A percentile compares a stretch with the other conserved stretches of the same genome.
Conservation (phyloP, 2,797 vertebrate species). For the Chrysocyon brachyurus region DNA sequence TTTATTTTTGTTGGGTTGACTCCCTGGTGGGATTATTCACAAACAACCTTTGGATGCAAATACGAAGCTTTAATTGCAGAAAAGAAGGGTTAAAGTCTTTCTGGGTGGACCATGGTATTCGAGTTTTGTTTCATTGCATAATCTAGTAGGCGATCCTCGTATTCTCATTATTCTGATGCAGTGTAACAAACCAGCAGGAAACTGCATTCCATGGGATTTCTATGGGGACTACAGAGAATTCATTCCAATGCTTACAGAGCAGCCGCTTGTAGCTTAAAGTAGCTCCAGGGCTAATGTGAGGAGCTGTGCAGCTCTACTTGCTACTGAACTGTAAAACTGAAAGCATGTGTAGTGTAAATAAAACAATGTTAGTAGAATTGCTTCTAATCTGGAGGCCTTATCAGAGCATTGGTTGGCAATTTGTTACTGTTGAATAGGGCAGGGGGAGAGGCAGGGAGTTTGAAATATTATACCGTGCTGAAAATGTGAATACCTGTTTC, state of each 20-base stretch:
- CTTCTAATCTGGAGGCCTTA: constrained; percentile 80
- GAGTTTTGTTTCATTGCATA: constrained; percentile 74
- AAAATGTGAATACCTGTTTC: constrained; percentile 45
- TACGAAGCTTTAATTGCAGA: constrained; percentile 79
- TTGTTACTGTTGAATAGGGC: constrained; percentile 59
- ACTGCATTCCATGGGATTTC: constrained; percentile 83
- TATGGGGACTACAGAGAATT: constrained; percentile 83
- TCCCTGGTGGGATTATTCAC: constrained; percentile 76
- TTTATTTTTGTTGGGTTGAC: constrained; percentile 82
- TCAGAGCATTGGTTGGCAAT: constrained; percentile 74
- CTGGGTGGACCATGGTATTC: constrained; percentile 30
- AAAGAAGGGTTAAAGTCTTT: constrained; percentile 78
- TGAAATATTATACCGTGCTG: constrained; percentile 69
- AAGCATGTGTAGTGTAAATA: constrained; percentile 80
- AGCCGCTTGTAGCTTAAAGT: constrained; percentile 76
- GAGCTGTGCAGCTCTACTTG: constrained; percentile 70
- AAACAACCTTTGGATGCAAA: constrained; percentile 78
- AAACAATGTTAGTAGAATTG: constrained; percentile 51
- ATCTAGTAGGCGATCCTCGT: constrained; percentile 52
- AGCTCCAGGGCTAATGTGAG: constrained; percentile 78
- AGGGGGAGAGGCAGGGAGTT: constrained; percentile 37
- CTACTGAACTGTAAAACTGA: constrained; percentile 80
- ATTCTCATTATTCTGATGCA: constrained; percentile 78
- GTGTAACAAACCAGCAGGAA: constrained; percentile 83
- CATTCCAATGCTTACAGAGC: constrained; percentile 83